A percentile compares a stretch with the other conserved stretches of the same genome.
Conservation (phyloP, 2,888 invertebrate genomes). For the Pyrocoelia pectoralis region DNA sequence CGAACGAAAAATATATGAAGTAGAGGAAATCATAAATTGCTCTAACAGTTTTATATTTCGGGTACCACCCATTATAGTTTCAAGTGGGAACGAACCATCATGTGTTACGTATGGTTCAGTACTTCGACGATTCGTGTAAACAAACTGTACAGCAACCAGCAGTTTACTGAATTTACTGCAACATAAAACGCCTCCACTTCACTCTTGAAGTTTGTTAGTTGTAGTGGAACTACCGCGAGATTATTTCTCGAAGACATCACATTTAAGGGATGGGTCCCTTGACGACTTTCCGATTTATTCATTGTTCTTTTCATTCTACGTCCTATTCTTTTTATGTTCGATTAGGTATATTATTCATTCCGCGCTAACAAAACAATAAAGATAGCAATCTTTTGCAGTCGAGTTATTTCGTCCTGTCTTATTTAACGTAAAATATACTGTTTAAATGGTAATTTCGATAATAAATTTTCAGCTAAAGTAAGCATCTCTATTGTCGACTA, state of each 20-base stretch:
- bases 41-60: slow-evolving; percentile 38
- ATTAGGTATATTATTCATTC: slow-evolving; percentile 15
- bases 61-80: slow-evolving; percentile 35
- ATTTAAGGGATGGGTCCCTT: slow-evolving; percentile 18
- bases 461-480: slow-evolving; percentile 8
- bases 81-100: slow-evolving; percentile 30
- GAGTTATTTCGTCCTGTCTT: slow-evolving; percentile 12
- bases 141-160: slow-evolving; percentile 54
- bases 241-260: slow-evolving; percentile 21
- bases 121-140: slow-evolving; percentile 50
- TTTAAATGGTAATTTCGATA: slow-evolving; percentile 4
- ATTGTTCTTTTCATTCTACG: slow-evolving; percentile 15
- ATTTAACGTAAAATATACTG: slow-evolving; percentile 10
- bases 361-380: slow-evolving; percentile 13
- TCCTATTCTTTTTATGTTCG: slow-evolving; percentile 11
- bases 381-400: slow-evolving; percentile 13
- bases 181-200: slow-evolving; percentile 54
- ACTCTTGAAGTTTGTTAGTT: slow-evolving; percentile 30
- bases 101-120: slow-evolving; percentile 49
- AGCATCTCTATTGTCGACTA: slow-evolving; percentile 5
- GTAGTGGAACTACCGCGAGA: slow-evolving; percentile 28
- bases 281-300: slow-evolving; percentile 21
- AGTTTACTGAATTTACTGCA: slow-evolving; percentile 56
- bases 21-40: slow-evolving; percentile 36
- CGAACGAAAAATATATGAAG: slow-evolving; percentile 24